phyloP scores from a whole-genome alignment of 2,113 vertebrate genomes.

The Strix aluco region DNA sequence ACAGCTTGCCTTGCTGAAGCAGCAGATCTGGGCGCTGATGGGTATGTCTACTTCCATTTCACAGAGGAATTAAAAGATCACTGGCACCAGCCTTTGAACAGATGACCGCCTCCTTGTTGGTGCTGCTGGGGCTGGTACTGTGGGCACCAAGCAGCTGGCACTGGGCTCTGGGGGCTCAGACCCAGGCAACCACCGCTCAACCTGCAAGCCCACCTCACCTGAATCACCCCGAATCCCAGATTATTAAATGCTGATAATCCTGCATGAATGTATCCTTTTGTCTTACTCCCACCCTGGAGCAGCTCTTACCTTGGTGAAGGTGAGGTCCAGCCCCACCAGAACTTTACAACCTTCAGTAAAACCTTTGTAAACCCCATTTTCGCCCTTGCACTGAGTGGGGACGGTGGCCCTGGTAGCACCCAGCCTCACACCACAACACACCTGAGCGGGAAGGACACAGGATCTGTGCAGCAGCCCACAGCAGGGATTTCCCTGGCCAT shows the following conservation, averaged over 20 bases:
- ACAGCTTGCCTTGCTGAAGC: slow-evolving; percentile 26
- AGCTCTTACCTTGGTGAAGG: neutral
- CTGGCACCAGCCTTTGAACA: neutral
- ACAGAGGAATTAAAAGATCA: slow-evolving; percentile 35
- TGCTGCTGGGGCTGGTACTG: neutral
- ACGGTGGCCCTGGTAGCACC: neutral
- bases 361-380: neutral
- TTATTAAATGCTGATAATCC: neutral
- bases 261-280: neutral
- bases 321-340: neutral
- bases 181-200: neutral
- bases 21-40: neutral
- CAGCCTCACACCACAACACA: neutral
- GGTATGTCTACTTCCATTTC: slow-evolving; percentile 31
- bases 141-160: neutral
- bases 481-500: neutral
- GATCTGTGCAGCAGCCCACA: rapidly evolving
- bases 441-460: neutral
- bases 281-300: neutral
- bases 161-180: neutral
- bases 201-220: neutral
- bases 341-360: neutral
- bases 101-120: rapidly evolving
- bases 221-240: neutral
- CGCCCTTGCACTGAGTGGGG: no score